Evolutionary conservation across 1,140 invertebrate species (phyloP).

Genomic region (Condylostylus longicornis): DNA sequence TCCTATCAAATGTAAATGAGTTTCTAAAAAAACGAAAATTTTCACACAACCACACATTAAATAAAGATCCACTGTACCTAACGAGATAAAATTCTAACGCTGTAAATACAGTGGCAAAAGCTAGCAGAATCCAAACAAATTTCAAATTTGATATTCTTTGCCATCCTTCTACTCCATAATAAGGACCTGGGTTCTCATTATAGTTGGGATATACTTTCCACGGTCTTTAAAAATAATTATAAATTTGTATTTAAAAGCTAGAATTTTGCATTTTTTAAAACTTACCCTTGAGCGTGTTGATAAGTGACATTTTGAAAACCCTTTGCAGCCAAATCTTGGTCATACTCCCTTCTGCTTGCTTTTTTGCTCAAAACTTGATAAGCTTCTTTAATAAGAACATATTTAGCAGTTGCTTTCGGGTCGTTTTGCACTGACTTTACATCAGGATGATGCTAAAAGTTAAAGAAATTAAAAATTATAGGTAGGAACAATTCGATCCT

Average conservation of each 20-base stretch:
- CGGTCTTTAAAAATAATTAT: slow-evolving; percentile 19
- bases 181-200: slow-evolving; percentile 28
- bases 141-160: slow-evolving; percentile 39
- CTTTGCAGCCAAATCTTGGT: slow-evolving; percentile 23
- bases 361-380: slow-evolving; percentile 44
- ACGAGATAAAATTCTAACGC: slow-evolving; percentile 39
- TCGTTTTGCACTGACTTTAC: slow-evolving; percentile 36
- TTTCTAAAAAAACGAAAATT: slow-evolving; percentile 24
- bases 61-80: slow-evolving; percentile 30
- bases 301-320: neutral
- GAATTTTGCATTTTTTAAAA: slow-evolving; percentile 2
- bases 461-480: no score
- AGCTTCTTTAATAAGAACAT: slow-evolving; percentile 47
- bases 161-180: slow-evolving; percentile 43
- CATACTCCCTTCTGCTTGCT: slow-evolving; percentile 38
- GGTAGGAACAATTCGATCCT: no score
- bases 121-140: slow-evolving; percentile 37
- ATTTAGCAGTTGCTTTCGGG: slow-evolving; percentile 34
- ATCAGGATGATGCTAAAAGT: slow-evolving; percentile 41
- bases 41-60: neutral
- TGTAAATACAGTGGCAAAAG: slow-evolving; percentile 36
- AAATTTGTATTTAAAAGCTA: slow-evolving; percentile 4
- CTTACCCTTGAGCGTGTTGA: neutral
- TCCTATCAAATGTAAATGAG: slow-evolving; percentile 32
- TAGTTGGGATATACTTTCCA: slow-evolving; percentile 27